These are phyloP conservation scores for Scaptomyza cyrtandrae DNA, from an alignment of 2,888 invertebrate genomes.

Conservation along the genomic window DNA sequence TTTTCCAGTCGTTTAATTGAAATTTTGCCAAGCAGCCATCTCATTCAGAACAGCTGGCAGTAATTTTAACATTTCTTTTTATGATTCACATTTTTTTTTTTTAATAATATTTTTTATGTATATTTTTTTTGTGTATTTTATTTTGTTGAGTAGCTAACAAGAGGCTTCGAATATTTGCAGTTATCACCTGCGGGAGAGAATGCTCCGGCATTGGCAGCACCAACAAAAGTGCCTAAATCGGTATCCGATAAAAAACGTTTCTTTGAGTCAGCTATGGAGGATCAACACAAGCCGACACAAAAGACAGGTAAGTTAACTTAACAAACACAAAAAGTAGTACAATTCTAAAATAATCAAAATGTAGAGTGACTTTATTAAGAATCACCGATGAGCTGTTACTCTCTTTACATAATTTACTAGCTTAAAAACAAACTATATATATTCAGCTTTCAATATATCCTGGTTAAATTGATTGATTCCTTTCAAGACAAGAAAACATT, in stretches of 20 bases:
- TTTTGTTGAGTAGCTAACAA: constrained; percentile 50
- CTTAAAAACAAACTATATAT: neutral
- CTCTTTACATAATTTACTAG: neutral
- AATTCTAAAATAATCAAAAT: neutral
- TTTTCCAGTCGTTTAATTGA: constrained; percentile 56
- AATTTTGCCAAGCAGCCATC: constrained; percentile 24
- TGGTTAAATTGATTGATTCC: neutral
- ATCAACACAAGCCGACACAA: constrained; percentile 93
- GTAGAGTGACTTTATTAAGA: neutral
- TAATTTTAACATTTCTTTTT: constrained; percentile 20
- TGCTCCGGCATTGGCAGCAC: constrained; percentile 85
- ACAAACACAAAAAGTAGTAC: too few relatives aligned
- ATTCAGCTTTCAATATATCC: neutral
- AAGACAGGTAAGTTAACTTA: constrained; percentile 89
- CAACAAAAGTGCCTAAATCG: constrained; percentile 91
- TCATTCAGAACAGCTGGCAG: constrained; percentile 26
- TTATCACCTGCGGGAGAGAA: constrained; percentile 55
- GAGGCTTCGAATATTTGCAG: constrained; percentile 62
- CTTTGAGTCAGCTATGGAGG: constrained; percentile 98
- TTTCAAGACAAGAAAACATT: neutral
- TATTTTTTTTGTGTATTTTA: constrained; percentile 17
- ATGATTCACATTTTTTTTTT: constrained; percentile 35
- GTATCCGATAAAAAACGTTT: constrained; percentile 97
- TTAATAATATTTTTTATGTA: too few relatives aligned
- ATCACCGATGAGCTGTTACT: too few relatives aligned